Evolutionary conservation across 1,140 invertebrate species (phyloP).

Genomic region (Hetaerina americana): DNA sequence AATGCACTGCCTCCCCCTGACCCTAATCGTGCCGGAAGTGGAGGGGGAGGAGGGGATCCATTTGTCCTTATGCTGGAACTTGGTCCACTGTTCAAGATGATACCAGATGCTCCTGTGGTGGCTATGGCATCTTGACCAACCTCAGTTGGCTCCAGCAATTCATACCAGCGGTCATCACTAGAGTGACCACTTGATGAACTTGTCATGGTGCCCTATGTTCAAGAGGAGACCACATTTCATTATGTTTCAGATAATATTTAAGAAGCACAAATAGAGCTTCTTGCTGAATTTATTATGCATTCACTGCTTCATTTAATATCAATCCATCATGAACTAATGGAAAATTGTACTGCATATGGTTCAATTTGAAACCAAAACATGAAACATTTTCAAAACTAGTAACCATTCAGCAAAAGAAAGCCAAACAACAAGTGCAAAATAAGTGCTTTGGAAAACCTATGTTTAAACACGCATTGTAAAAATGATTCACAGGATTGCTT

Average conservation of each 20-base stretch:
- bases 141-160: conserved; percentile 31
- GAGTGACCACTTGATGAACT: conserved; percentile 51
- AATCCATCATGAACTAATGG: no score
- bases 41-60: conserved; percentile 34
- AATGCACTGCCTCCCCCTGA: conserved; percentile 18
- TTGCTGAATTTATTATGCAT: neutral
- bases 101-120: neutral
- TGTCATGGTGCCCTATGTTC: conserved; percentile 40
- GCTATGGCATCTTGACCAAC: conserved; percentile 9
- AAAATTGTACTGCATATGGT: no score
- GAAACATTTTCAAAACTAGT: no score
- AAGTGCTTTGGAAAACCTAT: no score
- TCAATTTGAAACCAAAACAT: no score
- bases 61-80: neutral
- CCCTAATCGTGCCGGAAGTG: conserved; percentile 33
- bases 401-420: no score
- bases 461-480: no score
- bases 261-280: neutral
- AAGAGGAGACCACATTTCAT: neutral
- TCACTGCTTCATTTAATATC: no score
- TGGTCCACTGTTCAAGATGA: neutral
- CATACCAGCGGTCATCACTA: conserved; percentile 53
- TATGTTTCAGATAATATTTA: conserved; percentile 8
- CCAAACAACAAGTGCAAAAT: no score
- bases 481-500: no score